These are phyloP conservation scores for Pristionchus japonicus DNA, from an alignment of 2,888 invertebrate species.

Conservation along the genomic window DNA sequence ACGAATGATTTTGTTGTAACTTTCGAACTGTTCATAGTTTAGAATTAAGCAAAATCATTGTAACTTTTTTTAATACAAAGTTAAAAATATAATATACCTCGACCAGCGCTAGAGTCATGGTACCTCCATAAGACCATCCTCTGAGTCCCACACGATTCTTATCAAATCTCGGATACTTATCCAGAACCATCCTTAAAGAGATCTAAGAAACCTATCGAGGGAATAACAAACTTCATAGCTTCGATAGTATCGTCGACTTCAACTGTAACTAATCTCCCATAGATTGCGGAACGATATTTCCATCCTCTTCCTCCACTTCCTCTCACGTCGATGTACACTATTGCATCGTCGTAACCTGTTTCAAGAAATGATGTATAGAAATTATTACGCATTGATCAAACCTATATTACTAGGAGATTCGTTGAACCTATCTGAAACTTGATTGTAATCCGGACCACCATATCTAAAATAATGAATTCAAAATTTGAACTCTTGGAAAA, in stretches of 20 bases:
- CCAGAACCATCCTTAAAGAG: constrained; percentile 52
- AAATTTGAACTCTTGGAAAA: neutral
- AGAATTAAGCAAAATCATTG: too few relatives aligned
- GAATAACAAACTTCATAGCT: constrained; percentile 78
- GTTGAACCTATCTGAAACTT: neutral
- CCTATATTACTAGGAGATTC: neutral
- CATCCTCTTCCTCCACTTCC: constrained; percentile 89
- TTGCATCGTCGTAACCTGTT: constrained; percentile 80
- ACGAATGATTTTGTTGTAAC: too few relatives aligned
- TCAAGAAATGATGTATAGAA: neutral
- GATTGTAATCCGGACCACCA: neutral
- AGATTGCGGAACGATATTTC: constrained; percentile 76
- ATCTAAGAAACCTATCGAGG: neutral
- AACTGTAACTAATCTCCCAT: constrained; percentile 88
- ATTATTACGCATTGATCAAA: neutral
- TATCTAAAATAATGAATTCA: neutral
- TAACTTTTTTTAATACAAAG: too few relatives aligned
- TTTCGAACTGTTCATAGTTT: neutral
- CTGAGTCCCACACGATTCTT: constrained; percentile 86
- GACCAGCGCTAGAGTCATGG: constrained; percentile 78
- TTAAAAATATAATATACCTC: too few relatives aligned
- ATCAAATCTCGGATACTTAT: constrained; percentile 61
- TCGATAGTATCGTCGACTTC: constrained; percentile 95
- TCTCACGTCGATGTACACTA: constrained; percentile 92
- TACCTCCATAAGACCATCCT: constrained; percentile 97